Conservation (phyloP, 2,113 vertebrate genomes). For the Megaceryle torquata region DNA sequence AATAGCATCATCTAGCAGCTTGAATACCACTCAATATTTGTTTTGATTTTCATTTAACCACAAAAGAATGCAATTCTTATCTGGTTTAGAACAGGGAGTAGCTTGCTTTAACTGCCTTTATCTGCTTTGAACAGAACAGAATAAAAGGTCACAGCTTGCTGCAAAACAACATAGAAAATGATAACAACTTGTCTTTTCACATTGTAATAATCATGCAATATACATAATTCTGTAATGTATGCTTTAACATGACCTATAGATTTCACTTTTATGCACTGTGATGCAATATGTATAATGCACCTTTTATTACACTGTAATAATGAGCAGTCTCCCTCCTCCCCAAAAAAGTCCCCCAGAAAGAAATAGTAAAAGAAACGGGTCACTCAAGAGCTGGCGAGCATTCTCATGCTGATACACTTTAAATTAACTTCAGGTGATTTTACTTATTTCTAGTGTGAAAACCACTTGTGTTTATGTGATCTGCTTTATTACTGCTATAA, state of each 20-base stretch:
- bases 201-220: neutral
- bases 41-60: neutral
- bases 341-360: neutral
- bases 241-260: neutral
- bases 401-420: neutral
- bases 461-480: slow-evolving; percentile 22
- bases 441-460: slow-evolving; percentile 34
- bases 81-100: neutral
- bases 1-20: neutral
- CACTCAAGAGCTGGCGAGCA: neutral
- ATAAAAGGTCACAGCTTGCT: neutral
- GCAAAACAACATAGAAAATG: neutral
- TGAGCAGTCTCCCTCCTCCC: neutral
- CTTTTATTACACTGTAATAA: neutral
- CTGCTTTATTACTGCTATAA: slow-evolving; percentile 27
- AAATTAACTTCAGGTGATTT: slow-evolving; percentile 34
- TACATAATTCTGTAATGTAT: neutral
- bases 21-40: neutral
- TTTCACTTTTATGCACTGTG: neutral
- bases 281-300: neutral
- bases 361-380: neutral
- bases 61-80: neutral
- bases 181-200: neutral
- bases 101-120: neutral
- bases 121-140: neutral